Conservation (phyloP, 2,888 invertebrate species). For the Nephrotoma guestfalica region DNA sequence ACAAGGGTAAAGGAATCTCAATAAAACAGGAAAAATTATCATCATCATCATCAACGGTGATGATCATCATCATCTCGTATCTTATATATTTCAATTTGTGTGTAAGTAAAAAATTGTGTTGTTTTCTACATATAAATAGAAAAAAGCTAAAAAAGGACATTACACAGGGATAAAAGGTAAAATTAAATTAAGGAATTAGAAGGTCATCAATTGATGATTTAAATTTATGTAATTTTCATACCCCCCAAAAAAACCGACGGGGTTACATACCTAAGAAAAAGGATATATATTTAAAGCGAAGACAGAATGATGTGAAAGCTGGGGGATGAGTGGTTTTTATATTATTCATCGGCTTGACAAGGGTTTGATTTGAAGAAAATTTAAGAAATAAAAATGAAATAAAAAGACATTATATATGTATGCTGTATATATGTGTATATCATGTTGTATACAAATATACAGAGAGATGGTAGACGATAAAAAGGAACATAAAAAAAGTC, state of each 20-base stretch:
- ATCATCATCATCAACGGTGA: background rate
- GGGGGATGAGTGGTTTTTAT: background rate
- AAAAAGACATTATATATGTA: background rate
- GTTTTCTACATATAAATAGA: background rate
- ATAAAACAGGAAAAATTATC: background rate
- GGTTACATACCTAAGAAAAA: background rate
- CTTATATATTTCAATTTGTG: background rate
- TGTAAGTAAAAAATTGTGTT: background rate
- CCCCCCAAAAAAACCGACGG: background rate
- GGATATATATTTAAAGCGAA: background rate
- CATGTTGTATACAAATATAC: background rate
- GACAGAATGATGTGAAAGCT: background rate
- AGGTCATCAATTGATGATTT: background rate
- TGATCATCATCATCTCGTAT: background rate
- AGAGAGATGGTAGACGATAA: background rate
- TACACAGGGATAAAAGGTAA: background rate
- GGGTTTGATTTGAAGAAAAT: background rate
- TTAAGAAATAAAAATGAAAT: background rate
- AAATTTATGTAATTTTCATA: background rate
- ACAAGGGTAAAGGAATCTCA: background rate
- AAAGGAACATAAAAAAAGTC: background rate
- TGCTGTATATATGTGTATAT: background rate
- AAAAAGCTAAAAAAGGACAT: background rate
- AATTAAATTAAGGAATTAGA: background rate
- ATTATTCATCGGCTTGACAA: background rate